phyloP scores from a whole-genome alignment of 2,113 vertebrate genomes.

The Crypturellus undulatus region DNA sequence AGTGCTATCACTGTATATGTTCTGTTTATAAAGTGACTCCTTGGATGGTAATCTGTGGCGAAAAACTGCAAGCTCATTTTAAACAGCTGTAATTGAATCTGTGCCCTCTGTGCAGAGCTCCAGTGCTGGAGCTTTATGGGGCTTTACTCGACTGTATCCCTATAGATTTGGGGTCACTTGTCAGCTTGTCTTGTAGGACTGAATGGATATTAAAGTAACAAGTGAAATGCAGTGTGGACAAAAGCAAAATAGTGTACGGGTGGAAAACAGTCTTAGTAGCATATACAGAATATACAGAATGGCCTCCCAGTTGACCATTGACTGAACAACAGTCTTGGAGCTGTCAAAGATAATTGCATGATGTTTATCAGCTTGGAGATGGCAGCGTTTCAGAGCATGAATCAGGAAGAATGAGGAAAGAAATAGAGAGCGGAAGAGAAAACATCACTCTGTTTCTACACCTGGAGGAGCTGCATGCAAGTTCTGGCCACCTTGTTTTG shows the following conservation, averaged over 20 bases:
- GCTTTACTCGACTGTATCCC: background rate
- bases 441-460: background rate
- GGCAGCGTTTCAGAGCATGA: no score
- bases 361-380: background rate
- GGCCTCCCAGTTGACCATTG: background rate
- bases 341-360: background rate
- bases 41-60: background rate
- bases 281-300: background rate
- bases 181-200: background rate
- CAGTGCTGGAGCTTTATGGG: background rate
- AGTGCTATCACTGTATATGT: background rate
- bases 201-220: background rate
- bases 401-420: background rate
- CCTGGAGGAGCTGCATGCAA: background rate
- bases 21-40: background rate
- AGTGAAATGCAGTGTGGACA: background rate
- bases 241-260: background rate
- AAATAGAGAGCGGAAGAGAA: rapidly evolving
- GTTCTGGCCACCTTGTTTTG: background rate
- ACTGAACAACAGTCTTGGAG: background rate
- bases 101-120: background rate
- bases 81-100: background rate
- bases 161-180: background rate
- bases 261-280: background rate
- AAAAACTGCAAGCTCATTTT: background rate